Base-by-base conservation (phyloP, 1,140 invertebrate genomes). In the Euwallacea fornicatus region DNA sequence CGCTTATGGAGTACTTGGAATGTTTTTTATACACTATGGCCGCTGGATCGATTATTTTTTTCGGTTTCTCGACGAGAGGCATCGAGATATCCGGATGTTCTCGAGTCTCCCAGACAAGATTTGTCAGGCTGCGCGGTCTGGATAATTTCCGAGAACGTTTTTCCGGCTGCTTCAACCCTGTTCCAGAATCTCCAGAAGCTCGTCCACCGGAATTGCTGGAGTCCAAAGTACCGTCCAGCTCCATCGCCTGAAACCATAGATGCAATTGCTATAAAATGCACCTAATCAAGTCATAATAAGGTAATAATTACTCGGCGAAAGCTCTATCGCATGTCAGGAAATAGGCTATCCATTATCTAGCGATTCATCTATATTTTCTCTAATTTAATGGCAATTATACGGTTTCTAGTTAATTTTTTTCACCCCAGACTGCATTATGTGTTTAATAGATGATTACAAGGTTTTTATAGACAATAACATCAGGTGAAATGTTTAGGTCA, bases 191-290 rank as follows among this genome's bases (percentile, higher is more conserved):
- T 0, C 91, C 92, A 15, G 92, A 94, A 6, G 91, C 92, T 50
- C 92, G 86, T 9, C 93, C 93, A 42, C 93, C 93, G 11, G 92
- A 94, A 81, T 94, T 92, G 81, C 92, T 94, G 15, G 93, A 95
- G 79, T 95, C 92, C 65, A 95, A 84, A 7, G 93, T 95, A 2
- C 93, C 92, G 72, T 85, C 83, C 10, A 92, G 82, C 77, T 92
- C 91, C 87, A 91, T 91, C 6, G 89, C 90, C 76, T 90, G 88
- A 43, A 72, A 67, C 46, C 7, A 72, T 46, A 66, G 42, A 33
- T 4, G 21, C 21, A 33, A 33, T 33, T 33, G 21, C 21, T 33
- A 2, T 33, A 33, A 33, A 33, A 33, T 4, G 21, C 21, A 33
- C 4, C 21, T 33, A 33, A 33, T 33, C 13, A 61, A 61, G 15